Conservation (phyloP, 1,140 invertebrate genomes). For the Periplaneta americana region DNA sequence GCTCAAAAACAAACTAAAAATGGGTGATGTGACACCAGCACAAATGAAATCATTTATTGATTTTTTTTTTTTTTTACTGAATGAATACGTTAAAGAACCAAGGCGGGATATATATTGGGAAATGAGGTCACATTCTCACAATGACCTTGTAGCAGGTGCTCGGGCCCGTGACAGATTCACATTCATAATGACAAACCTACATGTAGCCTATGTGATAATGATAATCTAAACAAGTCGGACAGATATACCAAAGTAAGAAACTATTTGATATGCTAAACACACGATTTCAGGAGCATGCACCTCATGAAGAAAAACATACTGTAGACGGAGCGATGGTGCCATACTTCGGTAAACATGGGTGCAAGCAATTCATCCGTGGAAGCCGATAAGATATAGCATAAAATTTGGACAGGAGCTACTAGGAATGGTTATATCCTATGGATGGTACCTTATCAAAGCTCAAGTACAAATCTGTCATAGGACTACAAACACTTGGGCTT, state of each 20-base stretch:
- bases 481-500: neutral
- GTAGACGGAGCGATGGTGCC: conserved; percentile 6
- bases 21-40: too few relatives aligned
- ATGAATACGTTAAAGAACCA: too few relatives aligned
- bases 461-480: neutral
- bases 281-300: neutral
- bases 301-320: conserved; percentile 5
- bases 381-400: neutral
- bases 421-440: neutral
- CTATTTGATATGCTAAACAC: neutral
- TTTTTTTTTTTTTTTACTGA: too few relatives aligned
- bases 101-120: too few relatives aligned
- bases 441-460: conserved; percentile 4
- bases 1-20: too few relatives aligned
- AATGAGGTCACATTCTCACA: too few relatives aligned
- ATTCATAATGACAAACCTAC: too few relatives aligned
- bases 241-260: neutral
- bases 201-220: neutral
- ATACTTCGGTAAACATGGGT: too few relatives aligned
- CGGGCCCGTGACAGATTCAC: too few relatives aligned
- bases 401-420: neutral
- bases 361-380: neutral
- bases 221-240: neutral
- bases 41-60: too few relatives aligned
- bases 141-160: too few relatives aligned